Percentiles rank a stretch among this genome's conserved stretches.
phyloP scores from a whole-genome alignment of 2,888 invertebrate species.

The Monopis laevigella region DNA sequence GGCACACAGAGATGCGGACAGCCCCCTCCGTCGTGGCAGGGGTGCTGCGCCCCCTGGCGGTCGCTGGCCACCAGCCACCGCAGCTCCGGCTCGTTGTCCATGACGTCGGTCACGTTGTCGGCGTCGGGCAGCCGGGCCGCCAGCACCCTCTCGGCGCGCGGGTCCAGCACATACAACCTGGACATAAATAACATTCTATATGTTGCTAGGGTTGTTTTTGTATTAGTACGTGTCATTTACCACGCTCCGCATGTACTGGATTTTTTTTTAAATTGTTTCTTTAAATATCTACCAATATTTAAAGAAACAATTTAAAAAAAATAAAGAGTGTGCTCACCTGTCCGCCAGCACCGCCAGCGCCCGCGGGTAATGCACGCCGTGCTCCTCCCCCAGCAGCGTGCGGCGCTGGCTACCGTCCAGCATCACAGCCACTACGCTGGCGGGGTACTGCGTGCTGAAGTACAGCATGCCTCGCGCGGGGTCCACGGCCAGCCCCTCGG shows the following conservation, averaged over 20 bases:
- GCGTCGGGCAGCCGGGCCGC: conserved; percentile 84
- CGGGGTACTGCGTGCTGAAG: conserved; percentile 84
- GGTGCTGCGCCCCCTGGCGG: conserved; percentile 81
- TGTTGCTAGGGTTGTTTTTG: too few species aligned
- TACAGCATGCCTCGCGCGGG: conserved; percentile 84
- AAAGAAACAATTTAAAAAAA: too few species aligned
- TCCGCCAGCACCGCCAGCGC: conserved; percentile 85
- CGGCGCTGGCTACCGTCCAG: conserved; percentile 76
- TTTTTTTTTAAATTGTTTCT: too few species aligned
- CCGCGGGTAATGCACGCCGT: conserved; percentile 81
- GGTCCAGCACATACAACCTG: conserved; percentile 89
- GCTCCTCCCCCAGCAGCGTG: conserved; percentile 72
- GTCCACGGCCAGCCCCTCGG: conserved; percentile 88
- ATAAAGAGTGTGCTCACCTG: too few species aligned
- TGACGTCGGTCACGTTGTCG: conserved; percentile 76
- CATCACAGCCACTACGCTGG: conserved; percentile 75
- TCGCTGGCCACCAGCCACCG: conserved; percentile 90
- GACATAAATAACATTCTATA: too few species aligned
- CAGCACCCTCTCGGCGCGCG: conserved; percentile 88
- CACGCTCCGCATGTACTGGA: too few species aligned
- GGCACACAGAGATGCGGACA: conserved; percentile 97
- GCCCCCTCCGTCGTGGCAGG: conserved; percentile 89
- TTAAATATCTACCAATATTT: too few species aligned
- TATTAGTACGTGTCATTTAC: too few species aligned
- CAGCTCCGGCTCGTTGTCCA: conserved; percentile 88